Base-by-base conservation (phyloP, 2,797 vertebrate species). In the Chromobotia macracanthus region DNA sequence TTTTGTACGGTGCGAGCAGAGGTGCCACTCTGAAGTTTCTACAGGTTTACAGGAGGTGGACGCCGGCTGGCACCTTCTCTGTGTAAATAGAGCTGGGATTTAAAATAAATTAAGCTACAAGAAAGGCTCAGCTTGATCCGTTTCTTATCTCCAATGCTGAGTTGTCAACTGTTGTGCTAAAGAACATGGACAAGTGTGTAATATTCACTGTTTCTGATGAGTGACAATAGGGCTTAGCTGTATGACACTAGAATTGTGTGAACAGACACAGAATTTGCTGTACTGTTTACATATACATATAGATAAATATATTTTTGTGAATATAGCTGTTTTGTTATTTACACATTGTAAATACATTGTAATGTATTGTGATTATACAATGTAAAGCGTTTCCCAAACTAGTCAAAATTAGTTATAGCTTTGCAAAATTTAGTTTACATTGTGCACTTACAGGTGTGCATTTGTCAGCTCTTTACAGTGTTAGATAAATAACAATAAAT, bases 111-210 rank as follows among this genome's bases (percentile, higher is more conserved):
- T 80, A 91, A 90, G 90, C 90, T 87, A 88, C 89, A 88, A 91
- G 89, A 92, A 92, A 91, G 85, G 89, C 89, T 91, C 91, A 90
- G 84, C 88, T 90, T 92, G 92, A 92, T 92, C 89, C 89, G 90
- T 89, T 91, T 92, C 88, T 92, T 92, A 91, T 92, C 90, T 88
- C 86, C 83, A 84, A 77, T 87, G 86, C 87, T 91, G 89, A 90
- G 88, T 90, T 86, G 90, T 91, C 90, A 89, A 87, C 87, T 88
- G 82, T 65, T 75, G 86, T 79, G 75, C 82, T 83, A 87, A 82
- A 87, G 86, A 83, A 85, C 83, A 87, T 80, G 80, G 82, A 86
- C 84, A 72, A 86, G 79, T 50, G 44, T 73, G 5, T 50, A 38
- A 75, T 70, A 84, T 87, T 87, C 80, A 77, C 81, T 63, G 64